Percentiles rank a stretch among this genome's conserved stretches.
phyloP scores from a whole-genome alignment of 1,140 invertebrate genomes.

The Sitodiplosis mosellana region DNA sequence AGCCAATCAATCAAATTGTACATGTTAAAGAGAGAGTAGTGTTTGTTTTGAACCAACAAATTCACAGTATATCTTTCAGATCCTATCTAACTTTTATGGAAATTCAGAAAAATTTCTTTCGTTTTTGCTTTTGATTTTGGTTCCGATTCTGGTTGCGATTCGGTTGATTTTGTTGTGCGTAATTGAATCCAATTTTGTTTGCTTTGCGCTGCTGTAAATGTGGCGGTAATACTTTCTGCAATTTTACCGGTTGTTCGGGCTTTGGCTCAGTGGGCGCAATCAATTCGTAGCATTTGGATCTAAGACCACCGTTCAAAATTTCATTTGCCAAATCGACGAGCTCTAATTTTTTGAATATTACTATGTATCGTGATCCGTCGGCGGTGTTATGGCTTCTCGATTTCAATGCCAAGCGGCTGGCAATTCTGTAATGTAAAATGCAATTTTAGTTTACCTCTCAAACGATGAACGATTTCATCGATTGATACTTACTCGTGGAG shows the following conservation, averaged over 20 bases:
- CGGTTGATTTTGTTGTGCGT: no score
- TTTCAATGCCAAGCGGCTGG: neutral
- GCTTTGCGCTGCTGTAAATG: no score
- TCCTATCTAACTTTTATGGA: no score
- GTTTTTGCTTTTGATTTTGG: no score
- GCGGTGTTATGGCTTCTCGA: neutral
- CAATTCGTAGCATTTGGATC: neutral
- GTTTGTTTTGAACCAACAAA: no score
- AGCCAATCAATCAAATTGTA: no score
- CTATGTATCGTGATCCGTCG: neutral
- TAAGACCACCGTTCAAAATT: neutral
- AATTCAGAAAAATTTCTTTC: no score
- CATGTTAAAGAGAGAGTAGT: no score
- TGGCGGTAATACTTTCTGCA: no score
- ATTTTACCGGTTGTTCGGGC: neutral
- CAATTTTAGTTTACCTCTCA: neutral
- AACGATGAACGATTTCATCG: neutral
- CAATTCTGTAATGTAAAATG: neutral
- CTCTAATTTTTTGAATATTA: neutral
- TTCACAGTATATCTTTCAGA: no score
- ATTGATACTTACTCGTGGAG: conserved; percentile 38
- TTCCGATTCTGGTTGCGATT: no score
- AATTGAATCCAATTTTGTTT: no score
- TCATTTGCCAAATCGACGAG: neutral
- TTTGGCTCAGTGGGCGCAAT: neutral